These are phyloP conservation scores for Hydroisotoma schaefferi DNA, from an alignment of 2,888 invertebrate species.

Conservation along the genomic window DNA sequence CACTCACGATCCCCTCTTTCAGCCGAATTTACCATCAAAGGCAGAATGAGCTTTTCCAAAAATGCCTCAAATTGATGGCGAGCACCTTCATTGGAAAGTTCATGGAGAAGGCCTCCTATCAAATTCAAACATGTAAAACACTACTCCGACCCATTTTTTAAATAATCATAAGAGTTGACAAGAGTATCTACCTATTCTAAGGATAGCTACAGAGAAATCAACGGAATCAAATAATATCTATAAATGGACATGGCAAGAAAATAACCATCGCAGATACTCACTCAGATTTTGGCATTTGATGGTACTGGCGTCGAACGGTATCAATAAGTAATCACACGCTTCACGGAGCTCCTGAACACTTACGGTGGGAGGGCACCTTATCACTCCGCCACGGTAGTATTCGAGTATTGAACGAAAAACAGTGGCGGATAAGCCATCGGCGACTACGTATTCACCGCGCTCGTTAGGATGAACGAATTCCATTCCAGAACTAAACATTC, in stretches of 20 bases:
- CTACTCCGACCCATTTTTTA: neutral
- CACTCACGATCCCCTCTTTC: conserved; percentile 95
- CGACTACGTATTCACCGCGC: conserved; percentile 93
- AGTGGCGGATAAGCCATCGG: conserved; percentile 92
- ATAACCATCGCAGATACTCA: conserved; percentile 60
- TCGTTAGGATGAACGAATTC: conserved; percentile 94
- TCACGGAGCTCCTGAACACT: conserved; percentile 94
- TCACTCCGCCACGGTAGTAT: conserved; percentile 85
- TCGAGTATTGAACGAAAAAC: conserved; percentile 94
- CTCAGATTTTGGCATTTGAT: conserved; percentile 94
- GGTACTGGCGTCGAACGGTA: conserved; percentile 93
- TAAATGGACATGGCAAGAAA: neutral
- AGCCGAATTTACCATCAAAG: conserved; percentile 91
- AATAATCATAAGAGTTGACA: neutral
- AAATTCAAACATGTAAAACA: too few relatives aligned
- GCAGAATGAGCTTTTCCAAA: conserved; percentile 89
- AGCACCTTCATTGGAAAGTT: conserved; percentile 98
- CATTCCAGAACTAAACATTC: conserved; percentile 91
- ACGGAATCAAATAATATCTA: neutral
- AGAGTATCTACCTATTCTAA: too few relatives aligned
- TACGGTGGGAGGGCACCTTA: conserved; percentile 92
- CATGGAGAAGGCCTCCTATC: conserved; percentile 86
- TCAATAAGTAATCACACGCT: conserved; percentile 95
- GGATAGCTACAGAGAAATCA: neutral
- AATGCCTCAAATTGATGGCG: conserved; percentile 94